phyloP scores from a whole-genome alignment of 1,140 invertebrate species.

The Drosophila nebulosa region DNA sequence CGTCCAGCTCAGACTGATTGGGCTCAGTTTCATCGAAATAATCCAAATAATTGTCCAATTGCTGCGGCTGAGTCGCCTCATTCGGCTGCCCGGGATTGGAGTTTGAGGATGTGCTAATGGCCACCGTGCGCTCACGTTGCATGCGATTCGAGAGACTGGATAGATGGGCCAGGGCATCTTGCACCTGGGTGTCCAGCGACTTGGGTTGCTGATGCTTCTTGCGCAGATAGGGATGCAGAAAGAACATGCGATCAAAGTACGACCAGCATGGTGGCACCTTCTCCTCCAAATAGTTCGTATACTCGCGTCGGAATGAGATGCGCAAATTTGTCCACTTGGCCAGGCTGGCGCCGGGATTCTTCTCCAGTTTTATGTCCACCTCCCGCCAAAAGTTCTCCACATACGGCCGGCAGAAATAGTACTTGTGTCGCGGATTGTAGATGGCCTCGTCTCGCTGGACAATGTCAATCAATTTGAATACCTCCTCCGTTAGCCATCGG shows the following conservation, averaged over 20 bases:
- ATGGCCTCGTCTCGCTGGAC: conserved; percentile 77
- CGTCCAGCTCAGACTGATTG: conserved; percentile 68
- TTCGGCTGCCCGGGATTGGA: conserved; percentile 38
- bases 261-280: conserved; percentile 78
- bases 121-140: conserved; percentile 61
- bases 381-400: conserved; percentile 80
- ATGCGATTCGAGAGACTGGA: conserved; percentile 66
- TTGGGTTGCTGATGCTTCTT: conserved; percentile 76
- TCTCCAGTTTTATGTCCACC: conserved; percentile 72
- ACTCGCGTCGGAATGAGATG: conserved; percentile 75
- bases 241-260: conserved; percentile 79
- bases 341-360: conserved; percentile 77
- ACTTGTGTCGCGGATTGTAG: conserved; percentile 76
- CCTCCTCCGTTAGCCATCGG: conserved; percentile 76
- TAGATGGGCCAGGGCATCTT: conserved; percentile 71
- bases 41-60: conserved; percentile 69
- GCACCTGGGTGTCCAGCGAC: conserved; percentile 70
- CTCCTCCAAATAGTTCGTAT: conserved; percentile 74
- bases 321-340: conserved; percentile 80
- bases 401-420: conserved; percentile 78
- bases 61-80: conserved; percentile 35
- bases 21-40: conserved; percentile 66
- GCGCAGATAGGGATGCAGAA: conserved; percentile 71
- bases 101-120: conserved; percentile 19
- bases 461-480: conserved; percentile 75